These are phyloP conservation scores for Echinarachnius parma DNA, from an alignment of 53 echinoderm and acorn worm genomes.

Conservation along the genomic window DNA sequence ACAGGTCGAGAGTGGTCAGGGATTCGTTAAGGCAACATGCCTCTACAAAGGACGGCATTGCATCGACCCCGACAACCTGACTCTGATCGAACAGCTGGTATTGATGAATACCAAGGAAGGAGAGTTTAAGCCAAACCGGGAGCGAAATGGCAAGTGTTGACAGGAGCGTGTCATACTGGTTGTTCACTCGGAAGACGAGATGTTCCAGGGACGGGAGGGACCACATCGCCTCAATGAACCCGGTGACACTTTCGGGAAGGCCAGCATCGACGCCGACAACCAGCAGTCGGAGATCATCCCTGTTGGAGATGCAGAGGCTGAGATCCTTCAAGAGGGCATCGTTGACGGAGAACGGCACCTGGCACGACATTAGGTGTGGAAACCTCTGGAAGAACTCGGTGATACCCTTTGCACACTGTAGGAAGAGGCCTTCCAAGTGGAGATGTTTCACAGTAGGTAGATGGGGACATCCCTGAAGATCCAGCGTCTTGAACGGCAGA, in stretches of 20 bases:
- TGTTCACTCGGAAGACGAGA: conserved; percentile 16
- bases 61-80: neutral
- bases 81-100: conserved; percentile 17
- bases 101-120: conserved; percentile 23
- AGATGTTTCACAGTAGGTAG: conserved; percentile 12
- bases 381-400: conserved; percentile 6
- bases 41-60: conserved; percentile 2
- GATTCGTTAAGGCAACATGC: conserved; percentile 1
- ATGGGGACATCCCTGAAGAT: conserved; percentile 8
- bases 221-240: conserved; percentile 3
- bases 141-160: conserved; percentile 2
- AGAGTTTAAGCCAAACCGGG: conserved; percentile 16
- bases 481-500: conserved; percentile 17
- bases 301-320: neutral
- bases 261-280: conserved; percentile 11
- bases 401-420: conserved; percentile 17
- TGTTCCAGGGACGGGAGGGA: conserved; percentile 16
- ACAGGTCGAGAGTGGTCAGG: conserved; percentile 9
- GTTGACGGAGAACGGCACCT: conserved; percentile 31
- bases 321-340: conserved; percentile 12
- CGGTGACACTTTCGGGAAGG: neutral
- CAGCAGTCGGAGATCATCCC: conserved; percentile 18
- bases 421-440: conserved; percentile 16
- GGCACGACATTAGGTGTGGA: conserved; percentile 15
- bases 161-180: conserved; percentile 1